phyloP scores from a whole-genome alignment of 2,888 invertebrate genomes.

The Neuroscelio doddi region DNA sequence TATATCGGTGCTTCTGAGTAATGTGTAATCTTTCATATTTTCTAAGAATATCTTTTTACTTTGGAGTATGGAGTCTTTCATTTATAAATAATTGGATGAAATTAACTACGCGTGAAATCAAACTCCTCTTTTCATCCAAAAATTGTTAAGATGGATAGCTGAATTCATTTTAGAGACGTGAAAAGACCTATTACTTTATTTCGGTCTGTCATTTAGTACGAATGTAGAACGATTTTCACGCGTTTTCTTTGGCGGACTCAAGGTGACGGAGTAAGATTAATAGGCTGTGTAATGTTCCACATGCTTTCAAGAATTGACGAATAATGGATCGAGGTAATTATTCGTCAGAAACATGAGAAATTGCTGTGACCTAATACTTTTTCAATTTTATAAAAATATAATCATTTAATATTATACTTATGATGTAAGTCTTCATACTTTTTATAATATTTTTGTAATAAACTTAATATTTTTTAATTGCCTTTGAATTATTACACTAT shows the following conservation, averaged over 20 bases:
- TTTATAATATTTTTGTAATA: too few species aligned
- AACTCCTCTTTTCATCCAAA: neutral
- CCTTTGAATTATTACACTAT: too few species aligned
- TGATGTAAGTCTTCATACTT: too few species aligned
- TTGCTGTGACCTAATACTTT: neutral
- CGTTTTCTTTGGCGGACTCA: constrained; percentile 16
- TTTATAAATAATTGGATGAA: too few species aligned
- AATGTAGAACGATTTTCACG: constrained; percentile 16
- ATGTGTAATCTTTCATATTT: neutral
- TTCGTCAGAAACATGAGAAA: constrained; percentile 10
- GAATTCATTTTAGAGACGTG: constrained; percentile 1
- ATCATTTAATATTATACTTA: too few species aligned
- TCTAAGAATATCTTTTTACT: neutral
- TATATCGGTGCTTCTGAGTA: neutral
- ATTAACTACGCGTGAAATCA: too few species aligned
- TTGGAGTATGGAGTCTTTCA: too few species aligned
- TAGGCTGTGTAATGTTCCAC: constrained; percentile 16
- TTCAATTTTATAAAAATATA: too few species aligned
- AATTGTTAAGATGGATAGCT: constrained; percentile 9
- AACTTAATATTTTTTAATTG: too few species aligned
- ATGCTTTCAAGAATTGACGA: constrained; percentile 13
- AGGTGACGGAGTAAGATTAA: constrained; percentile 28
- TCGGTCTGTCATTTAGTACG: constrained; percentile 14
- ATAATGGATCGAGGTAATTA: constrained; percentile 22
- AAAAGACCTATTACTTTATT: constrained; percentile 12